phyloP scores from a whole-genome alignment of 2,888 invertebrate genomes.

The Chirona hameri region DNA sequence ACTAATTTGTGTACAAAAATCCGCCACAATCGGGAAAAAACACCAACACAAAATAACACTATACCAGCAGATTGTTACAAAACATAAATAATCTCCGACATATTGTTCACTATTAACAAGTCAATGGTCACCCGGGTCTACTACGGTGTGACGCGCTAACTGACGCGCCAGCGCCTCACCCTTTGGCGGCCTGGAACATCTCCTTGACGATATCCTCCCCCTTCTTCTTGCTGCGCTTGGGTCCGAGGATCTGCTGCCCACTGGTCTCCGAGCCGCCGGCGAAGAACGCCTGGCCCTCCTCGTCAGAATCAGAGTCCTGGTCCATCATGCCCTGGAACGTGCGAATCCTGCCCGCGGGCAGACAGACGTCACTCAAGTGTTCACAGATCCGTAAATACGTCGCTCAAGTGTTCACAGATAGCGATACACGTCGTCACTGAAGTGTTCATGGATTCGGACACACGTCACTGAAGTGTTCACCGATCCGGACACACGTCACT shows the following conservation, averaged over 20 bases:
- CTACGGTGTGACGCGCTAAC: too few species aligned
- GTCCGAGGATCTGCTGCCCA: conserved; percentile 92
- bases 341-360: background rate
- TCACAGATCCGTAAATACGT: background rate
- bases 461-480: too few species aligned
- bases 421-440: too few species aligned
- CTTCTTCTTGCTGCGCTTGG: conserved; percentile 66
- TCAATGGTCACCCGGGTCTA: too few species aligned
- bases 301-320: conserved; percentile 39
- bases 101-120: background rate
- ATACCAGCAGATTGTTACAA: too few species aligned
- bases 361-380: background rate
- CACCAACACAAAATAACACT: too few species aligned
- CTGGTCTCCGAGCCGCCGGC: conserved; percentile 92
- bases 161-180: conserved; percentile 56
- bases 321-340: background rate
- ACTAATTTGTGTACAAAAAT: too few species aligned
- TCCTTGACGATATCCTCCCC: conserved; percentile 74
- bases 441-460: background rate
- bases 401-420: too few species aligned
- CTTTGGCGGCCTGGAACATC: conserved; percentile 88
- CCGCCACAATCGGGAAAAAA: too few species aligned
- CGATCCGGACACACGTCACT: too few species aligned
- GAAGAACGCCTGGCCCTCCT: conserved; percentile 83
- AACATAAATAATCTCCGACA: too few species aligned